Conservation (phyloP, 2,888 invertebrate genomes). For the Dryadula phaetusa region DNA sequence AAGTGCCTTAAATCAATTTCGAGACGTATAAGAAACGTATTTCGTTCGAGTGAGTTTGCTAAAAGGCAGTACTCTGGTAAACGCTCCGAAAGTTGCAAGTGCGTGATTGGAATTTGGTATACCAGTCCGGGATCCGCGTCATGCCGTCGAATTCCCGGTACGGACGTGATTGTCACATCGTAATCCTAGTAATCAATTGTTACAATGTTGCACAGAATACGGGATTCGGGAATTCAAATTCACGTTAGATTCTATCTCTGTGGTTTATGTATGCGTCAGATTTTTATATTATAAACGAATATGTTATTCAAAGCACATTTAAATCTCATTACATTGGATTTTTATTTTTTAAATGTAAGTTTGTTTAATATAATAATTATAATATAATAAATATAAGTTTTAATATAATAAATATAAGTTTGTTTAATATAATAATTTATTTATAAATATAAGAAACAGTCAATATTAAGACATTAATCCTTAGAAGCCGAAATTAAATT, state of each 20-base stretch:
- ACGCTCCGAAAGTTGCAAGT: constrained; percentile 51
- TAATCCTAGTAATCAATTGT: constrained; percentile 51
- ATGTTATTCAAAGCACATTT: not conserved
- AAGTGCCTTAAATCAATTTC: constrained; percentile 32
- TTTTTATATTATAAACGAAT: not conserved
- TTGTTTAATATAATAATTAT: too few relatives aligned
- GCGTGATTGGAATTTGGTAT: constrained; percentile 51
- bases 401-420: too few relatives aligned
- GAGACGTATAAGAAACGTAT: constrained; percentile 36
- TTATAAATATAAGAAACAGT: not conserved
- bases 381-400: too few relatives aligned
- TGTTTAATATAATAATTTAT: too few relatives aligned
- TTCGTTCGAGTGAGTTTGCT: constrained; percentile 41
- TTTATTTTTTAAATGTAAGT: too few relatives aligned
- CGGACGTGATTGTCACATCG: constrained; percentile 52
- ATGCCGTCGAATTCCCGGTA: constrained; percentile 62
- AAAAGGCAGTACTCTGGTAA: constrained; percentile 51
- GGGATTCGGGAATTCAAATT: constrained; percentile 32
- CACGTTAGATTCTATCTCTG: constrained; percentile 24
- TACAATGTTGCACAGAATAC: constrained; percentile 43
- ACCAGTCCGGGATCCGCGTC: constrained; percentile 56
- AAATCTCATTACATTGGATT: too few relatives aligned
- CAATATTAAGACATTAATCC: not conserved
- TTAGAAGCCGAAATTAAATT: too few relatives aligned
- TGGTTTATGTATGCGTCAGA: not conserved